These are phyloP conservation scores for Physella acuta DNA, from an alignment of 1,140 invertebrate species.

Conservation along the genomic window DNA sequence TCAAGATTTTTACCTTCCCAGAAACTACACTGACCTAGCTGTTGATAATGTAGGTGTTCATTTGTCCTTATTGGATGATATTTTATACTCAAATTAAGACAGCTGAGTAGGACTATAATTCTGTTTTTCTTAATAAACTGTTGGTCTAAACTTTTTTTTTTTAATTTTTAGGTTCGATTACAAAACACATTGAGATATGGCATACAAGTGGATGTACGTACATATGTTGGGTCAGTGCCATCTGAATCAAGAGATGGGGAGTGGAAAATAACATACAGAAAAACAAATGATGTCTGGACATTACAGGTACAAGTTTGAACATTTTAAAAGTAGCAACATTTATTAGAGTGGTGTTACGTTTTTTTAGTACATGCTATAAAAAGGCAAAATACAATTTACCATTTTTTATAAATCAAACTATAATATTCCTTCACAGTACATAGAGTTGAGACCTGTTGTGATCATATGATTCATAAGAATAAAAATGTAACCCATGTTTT, in stretches of 20 bases:
- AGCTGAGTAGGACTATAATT: too few relatives aligned
- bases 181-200: constrained; percentile 58
- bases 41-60: constrained; percentile 47
- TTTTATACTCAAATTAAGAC: too few relatives aligned
- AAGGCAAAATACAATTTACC: too few relatives aligned
- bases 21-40: constrained; percentile 55
- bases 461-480: too few relatives aligned
- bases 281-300: constrained; percentile 50
- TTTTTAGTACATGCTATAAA: too few relatives aligned
- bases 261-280: constrained; percentile 59
- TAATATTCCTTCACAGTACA: too few relatives aligned
- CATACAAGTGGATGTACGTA: constrained; percentile 57
- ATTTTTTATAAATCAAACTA: too few relatives aligned
- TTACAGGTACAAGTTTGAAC: constrained; percentile 37
- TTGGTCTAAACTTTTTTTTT: neutral
- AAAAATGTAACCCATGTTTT: too few relatives aligned
- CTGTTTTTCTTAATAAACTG: too few relatives aligned
- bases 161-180: constrained; percentile 42
- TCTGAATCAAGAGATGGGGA: constrained; percentile 50
- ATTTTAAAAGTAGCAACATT: too few relatives aligned
- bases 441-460: too few relatives aligned
- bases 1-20: constrained; percentile 50
- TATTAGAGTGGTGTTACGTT: too few relatives aligned
- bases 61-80: neutral
- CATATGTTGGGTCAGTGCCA: constrained; percentile 54